phyloP scores from a whole-genome alignment of 1,140 invertebrate species.

The Venustaconcha ellipsiformis region DNA sequence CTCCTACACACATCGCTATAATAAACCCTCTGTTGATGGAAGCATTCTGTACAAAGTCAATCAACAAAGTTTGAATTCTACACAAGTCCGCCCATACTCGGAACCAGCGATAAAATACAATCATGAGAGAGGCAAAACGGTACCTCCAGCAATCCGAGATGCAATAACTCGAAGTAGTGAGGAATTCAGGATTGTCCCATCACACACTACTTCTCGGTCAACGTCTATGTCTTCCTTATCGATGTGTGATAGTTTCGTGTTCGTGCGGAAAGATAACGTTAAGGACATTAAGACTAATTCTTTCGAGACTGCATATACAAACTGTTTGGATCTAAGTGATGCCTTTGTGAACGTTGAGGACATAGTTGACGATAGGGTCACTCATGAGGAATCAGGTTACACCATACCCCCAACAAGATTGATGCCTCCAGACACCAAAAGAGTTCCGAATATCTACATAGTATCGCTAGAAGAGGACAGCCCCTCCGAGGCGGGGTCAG shows the following conservation, averaged over 20 bases:
- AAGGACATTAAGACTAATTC: not conserved
- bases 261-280: slow-evolving; percentile 9
- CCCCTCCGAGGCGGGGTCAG: slow-evolving; percentile 17
- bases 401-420: not conserved
- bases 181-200: not conserved
- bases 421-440: slow-evolving; percentile 10
- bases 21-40: slow-evolving; percentile 12
- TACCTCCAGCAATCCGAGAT: too few species aligned
- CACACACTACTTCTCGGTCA: not conserved
- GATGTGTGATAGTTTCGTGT: slow-evolving; percentile 10
- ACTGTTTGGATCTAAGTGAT: not conserved
- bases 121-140: slow-evolving; percentile 4
- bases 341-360: slow-evolving; percentile 1
- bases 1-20: not conserved
- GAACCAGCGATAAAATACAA: slow-evolving; percentile 8
- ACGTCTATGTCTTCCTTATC: not conserved
- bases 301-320: too few species aligned
- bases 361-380: not conserved
- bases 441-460: slow-evolving; percentile 1
- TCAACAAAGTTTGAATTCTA: slow-evolving; percentile 15
- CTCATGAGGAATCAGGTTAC: not conserved
- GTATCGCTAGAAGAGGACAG: slow-evolving; percentile 25
- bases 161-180: too few species aligned
- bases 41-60: slow-evolving; percentile 11
- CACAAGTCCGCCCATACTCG: slow-evolving; percentile 2